Conservation (phyloP, 2,113 vertebrate genomes). For the Cyanoliseus patagonus region DNA sequence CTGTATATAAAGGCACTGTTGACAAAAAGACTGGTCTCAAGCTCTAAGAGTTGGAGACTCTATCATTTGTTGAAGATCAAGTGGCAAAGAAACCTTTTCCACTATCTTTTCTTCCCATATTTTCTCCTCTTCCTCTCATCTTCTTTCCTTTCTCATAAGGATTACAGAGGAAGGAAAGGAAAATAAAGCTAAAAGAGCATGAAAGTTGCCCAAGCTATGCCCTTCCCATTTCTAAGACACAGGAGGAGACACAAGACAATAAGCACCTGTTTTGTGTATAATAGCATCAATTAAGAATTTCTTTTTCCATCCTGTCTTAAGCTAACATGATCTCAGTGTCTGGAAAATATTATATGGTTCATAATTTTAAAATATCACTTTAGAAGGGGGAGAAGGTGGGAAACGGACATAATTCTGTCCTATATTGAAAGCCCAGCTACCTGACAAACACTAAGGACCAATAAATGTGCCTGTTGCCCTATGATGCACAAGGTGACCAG, state of each 20-base stretch:
- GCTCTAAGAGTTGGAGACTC: background rate
- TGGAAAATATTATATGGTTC: background rate
- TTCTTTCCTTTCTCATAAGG: background rate
- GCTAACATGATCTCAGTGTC: background rate
- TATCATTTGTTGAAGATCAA: background rate
- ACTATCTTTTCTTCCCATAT: background rate
- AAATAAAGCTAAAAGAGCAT: background rate
- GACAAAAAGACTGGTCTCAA: background rate
- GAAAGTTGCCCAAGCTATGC: background rate
- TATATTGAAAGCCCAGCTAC: background rate
- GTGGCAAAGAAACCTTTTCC: background rate
- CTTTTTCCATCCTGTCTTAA: background rate
- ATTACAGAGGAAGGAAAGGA: background rate
- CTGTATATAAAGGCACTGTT: background rate
- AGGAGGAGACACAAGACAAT: background rate
- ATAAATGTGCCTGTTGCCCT: constrained; percentile 13
- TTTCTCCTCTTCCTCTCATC: background rate
- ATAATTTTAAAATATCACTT: background rate
- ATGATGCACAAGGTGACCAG: constrained; percentile 6
- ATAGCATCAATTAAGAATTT: background rate
- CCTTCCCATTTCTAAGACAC: background rate
- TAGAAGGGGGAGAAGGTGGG: background rate
- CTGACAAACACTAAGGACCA: constrained; percentile 22
- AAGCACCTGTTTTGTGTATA: background rate
- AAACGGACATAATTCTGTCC: constrained; percentile 14